Conservation (phyloP, 2,797 vertebrate genomes). For the Bradypus variegatus region DNA sequence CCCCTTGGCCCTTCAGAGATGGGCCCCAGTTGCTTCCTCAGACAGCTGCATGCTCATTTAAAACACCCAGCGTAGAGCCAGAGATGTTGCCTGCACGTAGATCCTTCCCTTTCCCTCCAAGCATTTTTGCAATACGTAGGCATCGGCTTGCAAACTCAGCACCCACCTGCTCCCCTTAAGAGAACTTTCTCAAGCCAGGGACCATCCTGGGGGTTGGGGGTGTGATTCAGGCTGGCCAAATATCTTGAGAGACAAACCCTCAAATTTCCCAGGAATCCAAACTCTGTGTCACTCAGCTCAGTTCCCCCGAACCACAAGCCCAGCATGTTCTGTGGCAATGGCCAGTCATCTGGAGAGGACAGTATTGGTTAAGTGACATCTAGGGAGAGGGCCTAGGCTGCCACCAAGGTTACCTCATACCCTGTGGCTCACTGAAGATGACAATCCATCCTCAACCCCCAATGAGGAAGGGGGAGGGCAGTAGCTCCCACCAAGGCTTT, state of each 20-base stretch:
- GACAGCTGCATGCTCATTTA: neutral
- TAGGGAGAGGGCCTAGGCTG: neutral
- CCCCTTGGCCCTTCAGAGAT: neutral
- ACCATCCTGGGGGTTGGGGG: neutral
- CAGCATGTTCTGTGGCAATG: neutral
- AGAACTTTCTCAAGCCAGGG: neutral
- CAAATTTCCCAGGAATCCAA: neutral
- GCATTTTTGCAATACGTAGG: neutral
- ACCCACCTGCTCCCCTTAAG: neutral
- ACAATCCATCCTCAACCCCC: neutral
- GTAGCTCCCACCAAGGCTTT: neutral
- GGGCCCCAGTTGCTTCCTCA: neutral
- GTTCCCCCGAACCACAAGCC: neutral
- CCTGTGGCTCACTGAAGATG: neutral
- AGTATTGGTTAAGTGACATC: neutral
- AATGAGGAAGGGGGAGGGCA: neutral
- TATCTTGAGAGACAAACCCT: neutral
- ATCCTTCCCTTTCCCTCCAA: neutral
- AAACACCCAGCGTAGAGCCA: neutral
- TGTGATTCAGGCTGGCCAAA: neutral
- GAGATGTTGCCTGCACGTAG: neutral
- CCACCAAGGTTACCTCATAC: neutral
- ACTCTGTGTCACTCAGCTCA: neutral
- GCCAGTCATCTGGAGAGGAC: neutral
- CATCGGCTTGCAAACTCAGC: neutral